Evolutionary conservation across 2,797 vertebrate genomes (phyloP).

Genomic region (Micropoecilia bifurca): DNA sequence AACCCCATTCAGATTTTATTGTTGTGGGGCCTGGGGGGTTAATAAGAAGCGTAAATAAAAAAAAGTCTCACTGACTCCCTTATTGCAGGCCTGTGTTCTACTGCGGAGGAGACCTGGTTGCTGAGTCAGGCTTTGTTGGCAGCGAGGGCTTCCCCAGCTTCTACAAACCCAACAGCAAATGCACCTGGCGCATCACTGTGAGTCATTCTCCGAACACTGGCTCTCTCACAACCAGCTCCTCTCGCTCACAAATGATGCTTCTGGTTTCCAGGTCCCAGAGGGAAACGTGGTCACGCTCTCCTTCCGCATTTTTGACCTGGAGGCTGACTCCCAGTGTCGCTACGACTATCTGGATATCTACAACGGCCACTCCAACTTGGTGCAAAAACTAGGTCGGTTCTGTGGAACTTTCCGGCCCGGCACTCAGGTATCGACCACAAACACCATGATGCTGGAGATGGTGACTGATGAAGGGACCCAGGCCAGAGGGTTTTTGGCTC

Average conservation of each 20-base stretch:
- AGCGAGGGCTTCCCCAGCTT: conserved; percentile 89
- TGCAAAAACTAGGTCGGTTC: conserved; percentile 88
- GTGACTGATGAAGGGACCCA: conserved; percentile 82
- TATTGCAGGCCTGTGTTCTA: conserved; percentile 85
- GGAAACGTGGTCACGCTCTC: conserved; percentile 86
- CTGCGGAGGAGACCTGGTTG: conserved; percentile 86
- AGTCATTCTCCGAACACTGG: conserved; percentile 52
- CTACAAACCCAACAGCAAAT: conserved; percentile 88
- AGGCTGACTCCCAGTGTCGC: conserved; percentile 87
- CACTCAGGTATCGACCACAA: conserved; percentile 85
- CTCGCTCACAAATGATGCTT: conserved; percentile 23
- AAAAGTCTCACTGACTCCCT: conserved; percentile 4
- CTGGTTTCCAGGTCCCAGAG: conserved; percentile 84
- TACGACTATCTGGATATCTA: conserved; percentile 90
- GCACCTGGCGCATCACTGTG: conserved; percentile 91
- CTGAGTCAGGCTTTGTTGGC: conserved; percentile 88
- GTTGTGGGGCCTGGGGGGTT: neutral
- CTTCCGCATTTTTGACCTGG: conserved; percentile 91
- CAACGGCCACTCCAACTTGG: conserved; percentile 81
- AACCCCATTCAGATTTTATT: neutral
- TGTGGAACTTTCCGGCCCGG: conserved; percentile 93
- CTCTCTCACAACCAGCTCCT: neutral
- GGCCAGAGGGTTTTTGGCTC: conserved; percentile 87
- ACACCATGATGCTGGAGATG: conserved; percentile 90
- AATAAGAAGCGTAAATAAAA: neutral